phyloP scores from a whole-genome alignment of 1,140 invertebrate species.

The Caenorhabditis remanei region DNA sequence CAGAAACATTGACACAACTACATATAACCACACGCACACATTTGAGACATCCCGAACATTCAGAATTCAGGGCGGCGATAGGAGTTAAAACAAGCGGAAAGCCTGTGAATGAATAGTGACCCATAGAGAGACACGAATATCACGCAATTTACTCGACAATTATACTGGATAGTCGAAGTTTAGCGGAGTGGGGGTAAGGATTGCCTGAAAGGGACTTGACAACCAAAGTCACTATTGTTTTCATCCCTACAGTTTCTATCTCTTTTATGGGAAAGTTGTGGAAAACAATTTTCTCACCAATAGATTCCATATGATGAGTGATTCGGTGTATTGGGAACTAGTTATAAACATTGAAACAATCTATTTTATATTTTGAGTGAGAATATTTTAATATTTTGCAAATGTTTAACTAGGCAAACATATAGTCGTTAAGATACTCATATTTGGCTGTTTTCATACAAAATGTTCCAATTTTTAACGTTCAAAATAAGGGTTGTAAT shows the following conservation, averaged over 20 bases:
- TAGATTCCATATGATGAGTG: not conserved
- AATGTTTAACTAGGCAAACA: too few relatives aligned
- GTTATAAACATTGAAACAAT: not conserved
- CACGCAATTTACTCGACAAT: constrained; percentile 45
- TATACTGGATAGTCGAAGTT: constrained; percentile 45
- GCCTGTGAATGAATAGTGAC: constrained; percentile 4
- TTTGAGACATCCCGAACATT: not conserved
- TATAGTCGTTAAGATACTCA: too few relatives aligned
- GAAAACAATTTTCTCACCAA: too few relatives aligned
- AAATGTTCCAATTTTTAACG: too few relatives aligned
- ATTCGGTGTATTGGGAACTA: not conserved
- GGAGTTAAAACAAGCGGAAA: constrained; percentile 21
- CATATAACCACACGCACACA: not conserved
- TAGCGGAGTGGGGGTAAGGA: not conserved
- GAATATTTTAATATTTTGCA: too few relatives aligned
- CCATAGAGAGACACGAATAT: constrained; percentile 10
- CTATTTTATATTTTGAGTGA: too few relatives aligned
- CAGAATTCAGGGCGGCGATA: not conserved
- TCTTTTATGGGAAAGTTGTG: too few relatives aligned
- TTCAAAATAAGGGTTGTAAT: too few relatives aligned
- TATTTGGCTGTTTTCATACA: too few relatives aligned
- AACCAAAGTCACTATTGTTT: constrained; percentile 4
- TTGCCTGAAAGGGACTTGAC: not conserved
- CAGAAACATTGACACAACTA: constrained; percentile 31
- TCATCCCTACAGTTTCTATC: not conserved